Evolutionary conservation across 1,140 invertebrate species (phyloP), one percentile per base, ranked within the genome.

Genomic region (Habropoda laboriosa): DNA sequence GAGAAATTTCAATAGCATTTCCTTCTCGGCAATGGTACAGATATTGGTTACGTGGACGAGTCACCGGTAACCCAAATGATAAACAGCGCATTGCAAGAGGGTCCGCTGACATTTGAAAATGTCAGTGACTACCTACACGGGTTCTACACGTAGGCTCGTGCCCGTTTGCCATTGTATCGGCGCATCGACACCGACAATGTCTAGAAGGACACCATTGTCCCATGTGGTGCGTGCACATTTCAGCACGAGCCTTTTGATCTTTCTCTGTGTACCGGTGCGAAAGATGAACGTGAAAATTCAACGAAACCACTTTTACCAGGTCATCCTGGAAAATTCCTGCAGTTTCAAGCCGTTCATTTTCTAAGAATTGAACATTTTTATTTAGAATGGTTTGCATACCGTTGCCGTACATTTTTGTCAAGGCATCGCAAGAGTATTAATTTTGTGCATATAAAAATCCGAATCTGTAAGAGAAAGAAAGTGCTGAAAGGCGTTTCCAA

Each of bases 51-150:
- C 58, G 60, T 21, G 27, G 68, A 72, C 68, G 55, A 55, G 47
- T 64, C 47, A 42, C 32, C 60, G 47, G 68, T 64, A 85, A 87
- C 79, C 75, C 70, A 83, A 90, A 87, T 86, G 86, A 88, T 88
- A 89, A 90, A 89, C 77, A 79, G 85, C 85, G 84, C 75, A 74
- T 89, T 85, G 70, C 80, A 35, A 64, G 70, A 79, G 68, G 82
- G 78, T 71, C 71, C 67, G 81, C 79, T 90, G 90, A 88, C 90
- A 91, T 91, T 91, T 91, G 70, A 58, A 91, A 91, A 91, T 90
- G 89, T 91, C 90, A 91, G 86, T 85, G 70, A 82, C 89, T 89
- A 85, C 87, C 87, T 90, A 91, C 89, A 83, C 81, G 70, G 68
- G 67, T 84, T 27, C 79, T 80, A 70, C 72, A 74, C 66, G 76